A percentile compares a stretch with the other conserved stretches of the same genome.
Conservation (phyloP, 2,797 vertebrate genomes). For the Microcaecilia unicolor region DNA sequence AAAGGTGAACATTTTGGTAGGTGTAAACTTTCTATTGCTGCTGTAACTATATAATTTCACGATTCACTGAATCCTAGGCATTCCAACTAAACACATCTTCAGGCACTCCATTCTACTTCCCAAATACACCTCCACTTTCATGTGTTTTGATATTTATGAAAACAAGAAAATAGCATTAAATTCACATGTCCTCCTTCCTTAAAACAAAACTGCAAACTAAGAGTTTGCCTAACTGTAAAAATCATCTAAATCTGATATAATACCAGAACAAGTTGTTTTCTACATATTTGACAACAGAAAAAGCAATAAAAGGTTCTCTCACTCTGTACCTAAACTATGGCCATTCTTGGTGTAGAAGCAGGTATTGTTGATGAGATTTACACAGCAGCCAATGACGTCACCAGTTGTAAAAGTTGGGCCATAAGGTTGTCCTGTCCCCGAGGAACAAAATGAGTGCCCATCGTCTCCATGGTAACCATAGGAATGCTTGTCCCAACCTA, state of each 20-base stretch:
- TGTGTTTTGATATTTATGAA: not conserved
- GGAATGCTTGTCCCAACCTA: slow-evolving; percentile 98
- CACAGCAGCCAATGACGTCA: slow-evolving; percentile 97
- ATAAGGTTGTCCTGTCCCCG: slow-evolving; percentile 94
- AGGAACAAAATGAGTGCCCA: slow-evolving; percentile 97
- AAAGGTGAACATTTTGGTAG: too few relatives aligned
- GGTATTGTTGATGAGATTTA: slow-evolving; percentile 98
- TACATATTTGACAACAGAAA: not conserved
- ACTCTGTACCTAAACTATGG: slow-evolving; percentile 73
- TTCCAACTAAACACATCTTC: too few relatives aligned
- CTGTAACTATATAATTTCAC: too few relatives aligned
- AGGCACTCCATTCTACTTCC: too few relatives aligned
- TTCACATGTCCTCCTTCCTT: too few relatives aligned
- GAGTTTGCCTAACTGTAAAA: too few relatives aligned
- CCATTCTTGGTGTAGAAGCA: slow-evolving; percentile 90
- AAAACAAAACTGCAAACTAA: slow-evolving; percentile 20
- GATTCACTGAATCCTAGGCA: too few relatives aligned
- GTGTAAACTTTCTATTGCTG: too few relatives aligned
- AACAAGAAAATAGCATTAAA: not conserved
- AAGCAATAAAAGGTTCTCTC: not conserved
- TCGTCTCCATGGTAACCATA: slow-evolving; percentile 98
- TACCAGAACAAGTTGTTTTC: not conserved
- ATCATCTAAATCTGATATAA: too few relatives aligned
- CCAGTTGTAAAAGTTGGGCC: slow-evolving; percentile 97
- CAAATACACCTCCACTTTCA: too few relatives aligned